Percentiles rank a stretch among this genome's conserved stretches.
Evolutionary conservation across 2,888 invertebrate species (phyloP).

Genomic region (Temnothorax unifasciatus): DNA sequence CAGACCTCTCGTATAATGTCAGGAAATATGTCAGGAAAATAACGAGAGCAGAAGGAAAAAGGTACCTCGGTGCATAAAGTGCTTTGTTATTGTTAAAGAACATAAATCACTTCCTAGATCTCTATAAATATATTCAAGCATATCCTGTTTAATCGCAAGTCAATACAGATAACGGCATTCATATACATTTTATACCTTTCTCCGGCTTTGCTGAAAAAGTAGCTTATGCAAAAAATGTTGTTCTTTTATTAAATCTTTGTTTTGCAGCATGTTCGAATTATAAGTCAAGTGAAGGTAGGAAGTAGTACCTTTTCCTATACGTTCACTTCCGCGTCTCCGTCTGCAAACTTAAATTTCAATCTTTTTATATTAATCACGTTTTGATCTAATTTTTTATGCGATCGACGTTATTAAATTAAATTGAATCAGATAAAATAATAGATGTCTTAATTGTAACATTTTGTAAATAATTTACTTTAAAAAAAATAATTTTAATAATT

Average conservation of each 20-base stretch:
- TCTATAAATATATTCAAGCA: not conserved
- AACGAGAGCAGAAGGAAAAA: too few species aligned
- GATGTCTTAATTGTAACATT: not conserved
- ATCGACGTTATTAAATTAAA: not conserved
- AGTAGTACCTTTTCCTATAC: constrained; percentile 26
- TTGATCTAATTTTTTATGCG: not conserved
- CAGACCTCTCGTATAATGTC: too few species aligned
- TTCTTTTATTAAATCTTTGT: constrained; percentile 29
- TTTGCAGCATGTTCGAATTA: constrained; percentile 7
- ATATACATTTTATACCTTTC: constrained; percentile 62
- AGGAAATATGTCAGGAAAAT: too few species aligned
- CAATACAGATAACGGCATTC: not conserved
- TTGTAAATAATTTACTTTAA: not conserved
- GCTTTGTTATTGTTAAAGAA: not conserved
- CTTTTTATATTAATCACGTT: not conserved
- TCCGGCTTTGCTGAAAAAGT: constrained; percentile 41
- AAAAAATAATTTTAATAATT: not conserved
- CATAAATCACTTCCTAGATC: constrained; percentile 5
- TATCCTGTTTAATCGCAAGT: not conserved
- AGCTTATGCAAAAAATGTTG: constrained; percentile 20
- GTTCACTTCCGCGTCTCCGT: constrained; percentile 34
- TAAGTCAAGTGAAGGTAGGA: constrained; percentile 46
- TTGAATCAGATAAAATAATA: not conserved
- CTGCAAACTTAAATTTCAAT: not conserved
- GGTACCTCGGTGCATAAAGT: too few species aligned